phyloP scores from a whole-genome alignment of 37 sponge, comb jelly and placozoan genomes.

The Cliona cf. orientalis region DNA sequence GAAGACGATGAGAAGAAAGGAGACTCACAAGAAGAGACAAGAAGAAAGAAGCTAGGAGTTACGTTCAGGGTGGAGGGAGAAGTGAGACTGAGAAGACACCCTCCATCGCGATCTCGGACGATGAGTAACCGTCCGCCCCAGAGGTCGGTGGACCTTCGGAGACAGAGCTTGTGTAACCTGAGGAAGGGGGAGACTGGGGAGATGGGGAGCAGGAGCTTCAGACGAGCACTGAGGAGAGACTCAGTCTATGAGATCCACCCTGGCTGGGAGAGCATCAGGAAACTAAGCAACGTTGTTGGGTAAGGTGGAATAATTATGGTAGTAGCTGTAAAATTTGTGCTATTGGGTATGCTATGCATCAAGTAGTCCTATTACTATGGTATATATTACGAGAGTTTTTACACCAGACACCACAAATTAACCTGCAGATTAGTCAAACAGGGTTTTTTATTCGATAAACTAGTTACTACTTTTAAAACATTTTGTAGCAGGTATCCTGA shows the following conservation, averaged over 20 bases:
- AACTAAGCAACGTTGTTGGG: slow-evolving; percentile 60
- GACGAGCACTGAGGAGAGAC: slow-evolving; percentile 56
- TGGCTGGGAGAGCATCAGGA: slow-evolving; percentile 78
- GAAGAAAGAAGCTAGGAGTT: slow-evolving; percentile 11
- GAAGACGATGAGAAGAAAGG: background rate
- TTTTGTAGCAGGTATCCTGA: no score
- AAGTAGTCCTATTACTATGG: no score
- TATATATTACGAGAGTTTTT: no score
- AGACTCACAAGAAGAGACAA: slow-evolving; percentile 7
- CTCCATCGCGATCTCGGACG: background rate
- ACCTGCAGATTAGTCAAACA: no score
- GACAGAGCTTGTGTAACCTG: slow-evolving; percentile 46
- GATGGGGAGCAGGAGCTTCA: slow-evolving; percentile 52
- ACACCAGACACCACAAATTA: no score
- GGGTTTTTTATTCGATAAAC: no score
- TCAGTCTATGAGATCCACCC: slow-evolving; percentile 76
- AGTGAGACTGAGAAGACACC: background rate
- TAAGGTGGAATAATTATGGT: no score
- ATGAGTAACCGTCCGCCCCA: background rate
- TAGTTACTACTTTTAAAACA: no score
- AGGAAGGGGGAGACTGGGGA: slow-evolving; percentile 52
- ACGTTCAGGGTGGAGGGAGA: slow-evolving; percentile 35
- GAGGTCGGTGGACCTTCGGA: background rate
- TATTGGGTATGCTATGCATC: no score
- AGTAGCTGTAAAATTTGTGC: no score